Conservation (phyloP, 2,113 vertebrate genomes). For the Centropristis striata region DNA sequence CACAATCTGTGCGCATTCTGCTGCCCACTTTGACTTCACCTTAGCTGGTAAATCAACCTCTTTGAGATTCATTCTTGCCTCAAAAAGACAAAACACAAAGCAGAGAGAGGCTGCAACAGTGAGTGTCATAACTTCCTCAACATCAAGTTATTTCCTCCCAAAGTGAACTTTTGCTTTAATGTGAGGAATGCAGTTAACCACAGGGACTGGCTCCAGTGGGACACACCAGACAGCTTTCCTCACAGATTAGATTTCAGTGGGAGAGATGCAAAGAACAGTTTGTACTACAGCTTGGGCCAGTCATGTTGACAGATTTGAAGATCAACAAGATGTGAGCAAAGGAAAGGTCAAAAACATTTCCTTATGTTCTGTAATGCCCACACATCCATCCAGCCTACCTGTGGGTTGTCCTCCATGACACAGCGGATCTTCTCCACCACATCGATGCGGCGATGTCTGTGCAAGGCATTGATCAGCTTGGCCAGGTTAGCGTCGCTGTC, state of each 20-base stretch:
- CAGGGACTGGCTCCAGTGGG: constrained; percentile 18
- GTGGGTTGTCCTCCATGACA: constrained; percentile 95
- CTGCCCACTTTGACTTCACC: background rate
- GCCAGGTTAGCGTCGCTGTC: constrained; percentile 96
- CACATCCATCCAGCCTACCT: constrained; percentile 82
- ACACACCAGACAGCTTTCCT: constrained; percentile 27
- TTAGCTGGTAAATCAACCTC: background rate
- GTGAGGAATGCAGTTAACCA: constrained; percentile 31
- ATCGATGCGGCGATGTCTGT: constrained; percentile 93
- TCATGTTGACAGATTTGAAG: constrained; percentile 15
- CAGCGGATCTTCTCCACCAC: constrained; percentile 97
- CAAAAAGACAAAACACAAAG: background rate
- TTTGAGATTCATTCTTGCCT: background rate
- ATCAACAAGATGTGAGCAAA: constrained; percentile 9
- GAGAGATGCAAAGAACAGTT: constrained; percentile 37
- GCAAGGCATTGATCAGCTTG: constrained; percentile 94
- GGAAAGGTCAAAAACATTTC: constrained; percentile 10
- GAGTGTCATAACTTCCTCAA: background rate
- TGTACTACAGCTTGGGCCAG: constrained; percentile 13
- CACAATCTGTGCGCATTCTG: background rate
- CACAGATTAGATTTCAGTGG: constrained; percentile 39
- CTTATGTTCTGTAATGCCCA: no score
- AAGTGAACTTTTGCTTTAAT: constrained; percentile 38
- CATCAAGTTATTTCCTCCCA: constrained; percentile 23
- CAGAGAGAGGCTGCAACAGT: constrained; percentile 1